These are phyloP conservation scores for Mamestra configurata DNA, from an alignment of 1,140 invertebrate genomes.

Conservation along the genomic window DNA sequence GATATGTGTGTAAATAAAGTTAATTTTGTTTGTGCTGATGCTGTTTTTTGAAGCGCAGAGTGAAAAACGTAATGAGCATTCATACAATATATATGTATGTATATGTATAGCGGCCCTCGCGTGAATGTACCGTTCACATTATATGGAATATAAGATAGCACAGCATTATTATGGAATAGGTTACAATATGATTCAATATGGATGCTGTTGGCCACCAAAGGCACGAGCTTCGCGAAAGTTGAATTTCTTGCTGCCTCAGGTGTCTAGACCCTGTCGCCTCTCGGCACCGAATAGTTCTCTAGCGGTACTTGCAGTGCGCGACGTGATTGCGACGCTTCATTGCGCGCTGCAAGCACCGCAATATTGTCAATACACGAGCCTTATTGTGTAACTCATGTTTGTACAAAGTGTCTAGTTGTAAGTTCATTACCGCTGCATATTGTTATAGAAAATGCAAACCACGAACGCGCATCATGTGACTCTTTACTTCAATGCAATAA, in stretches of 20 bases:
- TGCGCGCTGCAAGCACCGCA: neutral
- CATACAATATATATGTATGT: too few species aligned
- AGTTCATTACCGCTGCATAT: neutral
- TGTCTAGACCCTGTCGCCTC: too few species aligned
- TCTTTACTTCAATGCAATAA: neutral
- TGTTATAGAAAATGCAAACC: neutral
- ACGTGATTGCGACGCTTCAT: neutral
- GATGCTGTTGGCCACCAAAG: neutral
- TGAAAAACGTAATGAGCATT: neutral
- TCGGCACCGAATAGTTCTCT: too few species aligned
- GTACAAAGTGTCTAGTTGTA: slow-evolving; percentile 26
- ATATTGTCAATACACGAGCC: neutral
- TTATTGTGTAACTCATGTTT: neutral
- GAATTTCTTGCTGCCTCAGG: too few species aligned
- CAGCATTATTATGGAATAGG: neutral
- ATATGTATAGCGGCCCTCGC: neutral
- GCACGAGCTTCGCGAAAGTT: neutral
- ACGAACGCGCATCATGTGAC: neutral
- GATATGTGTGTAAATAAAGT: neutral
- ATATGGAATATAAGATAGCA: too few species aligned
- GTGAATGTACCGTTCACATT: neutral
- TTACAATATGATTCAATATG: neutral
- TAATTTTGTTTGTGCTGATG: neutral
- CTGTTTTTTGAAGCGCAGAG: neutral
- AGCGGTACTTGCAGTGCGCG: neutral